Evolutionary conservation across 2,113 vertebrate species (phyloP).

Genomic region (Anseranas semipalmata): DNA sequence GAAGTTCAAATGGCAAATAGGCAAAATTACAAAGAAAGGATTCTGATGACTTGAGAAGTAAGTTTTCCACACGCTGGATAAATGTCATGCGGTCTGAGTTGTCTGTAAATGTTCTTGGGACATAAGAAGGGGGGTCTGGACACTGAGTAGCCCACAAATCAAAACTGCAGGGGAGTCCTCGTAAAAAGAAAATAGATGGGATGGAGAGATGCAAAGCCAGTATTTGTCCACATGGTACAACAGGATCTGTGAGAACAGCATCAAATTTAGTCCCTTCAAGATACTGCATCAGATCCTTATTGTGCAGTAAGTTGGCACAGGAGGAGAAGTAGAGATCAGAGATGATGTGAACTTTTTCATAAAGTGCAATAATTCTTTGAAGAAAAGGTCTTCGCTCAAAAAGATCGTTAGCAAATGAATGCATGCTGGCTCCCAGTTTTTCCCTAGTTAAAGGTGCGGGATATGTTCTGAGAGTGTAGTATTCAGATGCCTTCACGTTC

Average conservation of each 20-base stretch:
- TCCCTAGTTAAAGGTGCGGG: conserved; percentile 69
- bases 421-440: neutral
- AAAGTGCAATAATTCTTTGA: conserved; percentile 13
- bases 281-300: conserved; percentile 69
- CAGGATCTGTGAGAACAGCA: conserved; percentile 80
- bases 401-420: neutral
- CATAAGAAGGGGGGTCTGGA: conserved; percentile 77
- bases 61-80: conserved; percentile 77
- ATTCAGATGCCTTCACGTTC: conserved; percentile 65
- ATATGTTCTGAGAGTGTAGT: conserved; percentile 70
- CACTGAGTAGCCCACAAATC: conserved; percentile 76
- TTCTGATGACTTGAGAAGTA: conserved; percentile 57
- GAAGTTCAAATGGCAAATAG: conserved; percentile 66
- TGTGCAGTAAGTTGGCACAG: conserved; percentile 74
- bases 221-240: conserved; percentile 82
- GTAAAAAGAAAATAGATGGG: conserved; percentile 79
- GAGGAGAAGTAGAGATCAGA: conserved; percentile 5
- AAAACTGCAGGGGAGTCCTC: conserved; percentile 77
- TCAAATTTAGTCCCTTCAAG: conserved; percentile 74
- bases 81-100: conserved; percentile 78
- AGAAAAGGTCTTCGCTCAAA: conserved; percentile 60
- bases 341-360: conserved; percentile 32
- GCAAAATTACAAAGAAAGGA: conserved; percentile 66
- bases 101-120: conserved; percentile 65
- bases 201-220: conserved; percentile 77